phyloP scores from a whole-genome alignment of 1,140 invertebrate genomes.

The Procambarus virginalis region DNA sequence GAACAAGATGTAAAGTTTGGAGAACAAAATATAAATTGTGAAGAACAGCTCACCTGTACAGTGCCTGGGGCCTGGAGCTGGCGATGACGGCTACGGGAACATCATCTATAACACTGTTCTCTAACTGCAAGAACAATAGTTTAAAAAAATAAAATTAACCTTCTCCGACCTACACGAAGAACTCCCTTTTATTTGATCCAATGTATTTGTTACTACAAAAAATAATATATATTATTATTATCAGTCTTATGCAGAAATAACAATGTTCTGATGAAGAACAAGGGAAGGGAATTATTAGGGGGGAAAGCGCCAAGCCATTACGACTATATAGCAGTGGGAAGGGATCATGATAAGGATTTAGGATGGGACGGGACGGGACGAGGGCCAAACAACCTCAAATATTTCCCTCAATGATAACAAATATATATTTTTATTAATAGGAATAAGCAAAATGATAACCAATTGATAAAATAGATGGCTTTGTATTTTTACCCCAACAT shows the following conservation, averaged over 20 bases:
- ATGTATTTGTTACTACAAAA: too few relatives aligned
- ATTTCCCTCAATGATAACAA: neutral
- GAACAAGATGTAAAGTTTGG: too few relatives aligned
- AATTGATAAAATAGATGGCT: too few relatives aligned
- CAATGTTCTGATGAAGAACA: neutral
- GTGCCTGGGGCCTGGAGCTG: neutral
- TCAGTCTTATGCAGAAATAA: too few relatives aligned
- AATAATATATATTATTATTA: too few relatives aligned
- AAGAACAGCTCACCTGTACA: conserved; percentile 38
- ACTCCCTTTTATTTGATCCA: too few relatives aligned
- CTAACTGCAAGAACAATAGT: conserved; percentile 1
- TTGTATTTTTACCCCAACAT: too few relatives aligned
- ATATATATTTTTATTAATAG: neutral
- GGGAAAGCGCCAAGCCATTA: too few relatives aligned
- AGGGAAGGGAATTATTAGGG: neutral
- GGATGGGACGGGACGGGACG: too few relatives aligned
- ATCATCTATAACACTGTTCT: conserved; percentile 38
- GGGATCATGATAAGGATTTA: too few relatives aligned
- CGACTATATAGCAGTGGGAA: too few relatives aligned
- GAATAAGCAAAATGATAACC: too few relatives aligned
- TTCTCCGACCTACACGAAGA: neutral
- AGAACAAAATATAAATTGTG: neutral
- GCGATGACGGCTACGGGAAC: conserved; percentile 47
- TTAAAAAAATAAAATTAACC: neutral
- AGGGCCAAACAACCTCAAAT: neutral